Base-by-base conservation (phyloP, 2,113 vertebrate genomes). In the Echinops telfairi region DNA sequence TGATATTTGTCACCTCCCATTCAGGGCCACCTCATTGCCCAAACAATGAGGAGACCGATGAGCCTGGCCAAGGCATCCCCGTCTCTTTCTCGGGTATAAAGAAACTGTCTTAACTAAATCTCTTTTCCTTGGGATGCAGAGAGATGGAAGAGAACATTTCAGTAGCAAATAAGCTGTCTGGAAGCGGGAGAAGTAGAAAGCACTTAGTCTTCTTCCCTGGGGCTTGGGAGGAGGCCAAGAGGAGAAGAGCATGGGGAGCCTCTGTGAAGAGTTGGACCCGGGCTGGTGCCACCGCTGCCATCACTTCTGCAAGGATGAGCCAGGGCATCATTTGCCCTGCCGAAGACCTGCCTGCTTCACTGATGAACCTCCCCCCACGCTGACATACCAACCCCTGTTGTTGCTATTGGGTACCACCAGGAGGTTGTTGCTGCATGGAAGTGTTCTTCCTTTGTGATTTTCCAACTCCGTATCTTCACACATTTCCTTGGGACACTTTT, bases 41-140 rank as follows among this genome's bases (percentile, higher is more conserved):
- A 71, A 89, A 85, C 90, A 77, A 57, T 73, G 84, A 83, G 66
- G 47, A 38, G 27, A 17, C 57, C 20, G 16, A 76, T 73, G 10
- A 68, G 47, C 22, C 82, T 23, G 75, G 38, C 80, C 83, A 31
- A 33, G 71, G 33, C 77, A 57, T 43, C 27, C 36, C 23, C 91
- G 77, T 86, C 38, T 22, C 40, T 93, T 90, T 86, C 66, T 77
- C 53, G 15, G 71, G 11, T 88, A 80, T 88, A 92, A 96, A 93
- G 75, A 89, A 95, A 93, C 84, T 84, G 91, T 79, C 70, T 92
- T 92, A 88, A 87, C 78, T 91, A 75, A 82, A 66, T 88, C 77
- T 77, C 77, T 77, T 76, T 33, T 29, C 75, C 43, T 80, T 71
- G 36, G 1, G 36, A 83, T 92, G 76, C 94, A 82, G 87, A 40